Conservation (phyloP, 2,888 invertebrate species). For the Lutraria lutraria region DNA sequence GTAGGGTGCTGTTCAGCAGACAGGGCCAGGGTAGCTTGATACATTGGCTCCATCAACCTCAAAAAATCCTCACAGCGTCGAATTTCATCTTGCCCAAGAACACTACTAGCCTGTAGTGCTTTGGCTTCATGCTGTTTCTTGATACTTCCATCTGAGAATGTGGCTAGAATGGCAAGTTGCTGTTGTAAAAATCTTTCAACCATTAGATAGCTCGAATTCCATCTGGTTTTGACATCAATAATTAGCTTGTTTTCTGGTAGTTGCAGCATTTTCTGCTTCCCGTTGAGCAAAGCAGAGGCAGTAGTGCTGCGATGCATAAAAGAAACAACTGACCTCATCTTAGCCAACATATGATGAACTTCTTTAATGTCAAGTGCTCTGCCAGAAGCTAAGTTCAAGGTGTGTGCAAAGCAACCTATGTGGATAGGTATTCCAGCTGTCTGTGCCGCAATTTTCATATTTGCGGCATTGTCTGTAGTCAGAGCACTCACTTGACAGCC, state of each 20-base stretch:
- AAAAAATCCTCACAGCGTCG: not conserved
- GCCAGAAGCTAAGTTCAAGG: constrained; percentile 42
- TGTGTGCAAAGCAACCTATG: constrained; percentile 60
- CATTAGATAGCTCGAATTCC: constrained; percentile 55
- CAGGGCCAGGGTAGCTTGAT: constrained; percentile 8
- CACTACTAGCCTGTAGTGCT: not conserved
- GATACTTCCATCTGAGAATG: constrained; percentile 21
- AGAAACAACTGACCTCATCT: constrained; percentile 42
- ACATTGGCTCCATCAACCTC: not conserved
- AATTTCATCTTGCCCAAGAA: not conserved
- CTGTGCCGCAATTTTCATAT: constrained; percentile 48
- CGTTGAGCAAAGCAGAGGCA: constrained; percentile 28
- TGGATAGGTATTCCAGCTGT: constrained; percentile 24
- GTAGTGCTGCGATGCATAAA: constrained; percentile 47
- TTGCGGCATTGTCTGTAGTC: constrained; percentile 51
- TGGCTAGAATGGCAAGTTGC: constrained; percentile 47
- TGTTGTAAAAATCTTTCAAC: constrained; percentile 41
- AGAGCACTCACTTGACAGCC: not conserved
- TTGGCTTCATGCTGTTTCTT: constrained; percentile 26
- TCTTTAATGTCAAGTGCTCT: constrained; percentile 20
- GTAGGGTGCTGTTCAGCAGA: constrained; percentile 18
- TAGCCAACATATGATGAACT: constrained; percentile 35
- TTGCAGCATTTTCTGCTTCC: constrained; percentile 30
- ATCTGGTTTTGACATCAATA: constrained; percentile 54
- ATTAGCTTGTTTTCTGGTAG: constrained; percentile 61